Evolutionary conservation across 1,140 invertebrate species (phyloP), one percentile per base, ranked within the genome.

Genomic region (Nilaparvata lugens): DNA sequence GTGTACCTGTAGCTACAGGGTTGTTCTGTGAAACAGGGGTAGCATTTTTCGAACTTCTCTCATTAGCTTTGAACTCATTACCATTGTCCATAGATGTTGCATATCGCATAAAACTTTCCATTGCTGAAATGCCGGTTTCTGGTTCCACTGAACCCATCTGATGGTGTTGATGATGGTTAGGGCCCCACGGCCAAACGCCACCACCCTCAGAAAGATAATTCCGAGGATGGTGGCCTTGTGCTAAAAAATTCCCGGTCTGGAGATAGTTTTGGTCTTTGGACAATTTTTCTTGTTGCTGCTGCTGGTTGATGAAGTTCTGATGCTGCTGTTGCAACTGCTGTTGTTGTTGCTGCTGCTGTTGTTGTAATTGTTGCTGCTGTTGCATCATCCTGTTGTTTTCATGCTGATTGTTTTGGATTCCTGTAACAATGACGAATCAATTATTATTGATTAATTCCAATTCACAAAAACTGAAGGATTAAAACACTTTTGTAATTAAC

Each of bases 181-280:
- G 25, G 57, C 58, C 73, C 76, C 76, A 79, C 66, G 76, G 75
- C 77, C 76, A 78, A 74, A 77, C 82, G 87, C 88, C 88, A 90
- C 88, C 88, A 91, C 87, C 89, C 68, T 77, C 81, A 79, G 79
- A 85, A 68, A 62, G 63, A 68, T 61, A 70, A 60, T 61, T 67
- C 69, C 63, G 73, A 71, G 67, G 72, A 70, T 73, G 72, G 71
- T 73, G 72, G 72, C 71, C 68, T 70, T 68, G 66, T 65, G 62
- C 68, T 72, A 73, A 73, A 73, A 73, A 73, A 73, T 73, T 72
- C 64, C 60, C 65, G 52, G 60, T 61, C 25, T 52, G 60, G 60
- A 61, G 57, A 60, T 56, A 56, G 35, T 52, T 52, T 52, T 48
- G 45, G 45, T 48, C 45, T 48, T 48, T 48, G 31, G 31, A 35